phyloP scores from a whole-genome alignment of 2,888 invertebrate genomes.

The Drosophila rellima region DNA sequence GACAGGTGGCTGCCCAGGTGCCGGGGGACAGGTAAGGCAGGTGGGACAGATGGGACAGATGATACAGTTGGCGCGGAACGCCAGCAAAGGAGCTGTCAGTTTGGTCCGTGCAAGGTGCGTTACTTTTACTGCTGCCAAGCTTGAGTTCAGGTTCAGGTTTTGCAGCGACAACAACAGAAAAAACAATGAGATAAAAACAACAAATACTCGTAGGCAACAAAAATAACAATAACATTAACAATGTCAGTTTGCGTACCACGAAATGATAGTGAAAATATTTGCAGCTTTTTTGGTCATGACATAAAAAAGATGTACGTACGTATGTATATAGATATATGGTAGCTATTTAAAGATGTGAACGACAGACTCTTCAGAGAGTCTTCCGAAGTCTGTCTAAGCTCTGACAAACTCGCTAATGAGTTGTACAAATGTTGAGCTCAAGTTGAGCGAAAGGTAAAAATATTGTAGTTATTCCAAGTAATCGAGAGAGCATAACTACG shows the following conservation, averaged over 20 bases:
- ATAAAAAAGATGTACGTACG: conserved; percentile 48
- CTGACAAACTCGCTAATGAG: conserved; percentile 51
- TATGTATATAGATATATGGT: conserved; percentile 30
- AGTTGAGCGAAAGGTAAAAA: conserved; percentile 33
- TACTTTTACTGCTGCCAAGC: conserved; percentile 67
- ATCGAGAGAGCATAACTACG: conserved; percentile 5
- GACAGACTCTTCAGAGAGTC: neutral
- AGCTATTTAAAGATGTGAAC: conserved; percentile 44
- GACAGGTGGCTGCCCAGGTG: conserved; percentile 34
- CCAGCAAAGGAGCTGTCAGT: conserved; percentile 62
- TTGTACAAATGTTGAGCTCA: conserved; percentile 32
- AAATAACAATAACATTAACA: conserved; percentile 66
- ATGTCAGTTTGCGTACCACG: conserved; percentile 50
- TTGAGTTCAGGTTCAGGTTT: conserved; percentile 36
- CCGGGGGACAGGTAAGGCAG: conserved; percentile 6
- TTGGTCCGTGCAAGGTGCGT: conserved; percentile 68
- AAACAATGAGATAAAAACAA: conserved; percentile 24
- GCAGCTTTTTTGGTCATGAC: conserved; percentile 73
- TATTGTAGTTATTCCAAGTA: conserved; percentile 2
- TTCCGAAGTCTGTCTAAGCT: conserved; percentile 13
- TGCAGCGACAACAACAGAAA: conserved; percentile 17
- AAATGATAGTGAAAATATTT: conserved; percentile 79
- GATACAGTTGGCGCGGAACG: conserved; percentile 16
- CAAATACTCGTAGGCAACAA: no score
- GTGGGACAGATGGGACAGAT: conserved; percentile 29